Base-by-base conservation (phyloP, 1,140 invertebrate species). In the Chionoecetes opilio region DNA sequence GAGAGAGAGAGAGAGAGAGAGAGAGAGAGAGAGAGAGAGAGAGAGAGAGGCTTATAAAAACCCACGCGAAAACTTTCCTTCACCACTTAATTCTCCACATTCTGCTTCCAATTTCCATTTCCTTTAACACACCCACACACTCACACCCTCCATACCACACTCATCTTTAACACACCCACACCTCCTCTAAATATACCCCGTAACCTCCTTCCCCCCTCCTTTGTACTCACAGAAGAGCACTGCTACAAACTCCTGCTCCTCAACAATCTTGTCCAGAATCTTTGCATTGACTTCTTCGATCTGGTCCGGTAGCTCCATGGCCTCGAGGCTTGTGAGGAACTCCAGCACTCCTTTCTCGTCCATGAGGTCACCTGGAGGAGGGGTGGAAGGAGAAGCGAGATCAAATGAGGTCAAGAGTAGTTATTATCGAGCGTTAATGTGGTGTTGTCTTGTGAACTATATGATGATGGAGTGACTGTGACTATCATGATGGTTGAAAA, bases 281-380 rank as follows among this genome's bases (percentile, higher is more conserved):
- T 98, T 99, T 35, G 98, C 97, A 97, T 99, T 99, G 34, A 99
- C 99, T 98, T 99, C 99, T 97, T 99, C 99, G 97, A 99, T 99
- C 97, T 99, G 98, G 97, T 99, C 99, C n/a, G 99, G 99, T 96
- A 99, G 97, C 97, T 99, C 99, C 98, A 99, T 99, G 95, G 99
- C 98, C 97, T 99, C 99, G 96, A 99, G 97, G 97, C 98, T 99
- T 91, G 99, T 99, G 91, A 99, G 97, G 97, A 99, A 99, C 97
- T 99, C 99, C 96, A 99, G 97, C 94, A 99, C 99, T 97, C 98
- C 96, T 87, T 98, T 98, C 97, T 99, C 99, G 97, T 99, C 98
- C 98, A 99, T 99, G 97, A 99, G 97, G 97, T 99, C 99, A 97
- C 99, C 98, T 98, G 96, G 35, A 29, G 34, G 53, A 84, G 8